Base-by-base conservation (phyloP, 2,797 vertebrate species). In the Hyperoplus lanceolatus region DNA sequence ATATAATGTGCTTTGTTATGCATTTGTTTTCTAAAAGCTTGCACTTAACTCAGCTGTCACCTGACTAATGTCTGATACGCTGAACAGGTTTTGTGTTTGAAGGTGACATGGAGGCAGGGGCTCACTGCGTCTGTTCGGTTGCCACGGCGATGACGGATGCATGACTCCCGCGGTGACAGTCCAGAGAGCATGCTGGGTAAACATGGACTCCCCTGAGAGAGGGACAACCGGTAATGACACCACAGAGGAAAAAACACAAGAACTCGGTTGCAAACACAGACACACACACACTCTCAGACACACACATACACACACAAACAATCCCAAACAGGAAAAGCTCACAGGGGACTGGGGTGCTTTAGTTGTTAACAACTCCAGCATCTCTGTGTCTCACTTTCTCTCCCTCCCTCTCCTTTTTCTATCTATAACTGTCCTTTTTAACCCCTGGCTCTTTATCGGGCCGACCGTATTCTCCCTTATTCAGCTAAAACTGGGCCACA, bases 201-300 rank as follows among this genome's bases (percentile, higher is more conserved):
- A 95, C 94, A 94, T 7, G 66, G 82, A 56, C 79, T 84, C 94
- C 90, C 82, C 73, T 14, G 93, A 84, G 93, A 91, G 82, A 36
- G 73, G 83, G 83, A 84, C 84, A 83, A 80, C 84, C 70, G 76
- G 83, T 96, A 96, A 95, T 95, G 93, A 95, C 91, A 87, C 92
- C 90, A 74, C 84, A 80, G 80, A 78, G 91, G 91, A 86, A 82
- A 84, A 83, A 83, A 76, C 58, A 80, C 41, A 39, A 29, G 29
- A 13, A 69, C 42, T 41, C 5, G 1, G 14, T 16, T 50, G 36
- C 72, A 73, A 45, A 61, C 59, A 80, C 6, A 51, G 43, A 43
- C 56, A 56, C 71, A 18, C 18, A 39, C 42, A 16, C 48, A 61
- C 48, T 10, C 29, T 6, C 45, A 76, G 1, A 53, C 36, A 74